Evolutionary conservation across 2,113 vertebrate species (phyloP), one percentile per base, ranked within the genome.

Genomic region (Rhegmatorhina hoffmannsi): DNA sequence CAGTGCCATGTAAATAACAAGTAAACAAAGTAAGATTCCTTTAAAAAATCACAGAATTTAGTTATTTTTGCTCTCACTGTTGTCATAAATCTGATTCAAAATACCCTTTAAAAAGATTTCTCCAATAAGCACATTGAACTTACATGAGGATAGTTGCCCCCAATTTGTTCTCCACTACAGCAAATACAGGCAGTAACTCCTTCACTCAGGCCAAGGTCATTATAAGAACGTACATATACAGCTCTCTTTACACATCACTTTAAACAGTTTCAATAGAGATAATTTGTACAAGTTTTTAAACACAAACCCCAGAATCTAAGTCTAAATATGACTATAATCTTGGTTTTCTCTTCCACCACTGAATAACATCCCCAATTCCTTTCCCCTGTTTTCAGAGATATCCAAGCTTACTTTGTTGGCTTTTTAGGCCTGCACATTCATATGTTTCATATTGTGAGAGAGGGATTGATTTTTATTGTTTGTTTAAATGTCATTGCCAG

Each of bases 381-480:
- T 78, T 77, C 44, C 16, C 33, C 19, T 58, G 20, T 84, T 92
- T 81, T 82, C 70, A 69, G 74, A 91, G 80, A 36, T 73, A 56
- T 47, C 36, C 40, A 82, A 62, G 40, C n/a, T 91, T 84, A 76
- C 55, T 90, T 86, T 68, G 33, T 64, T 92, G 77, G 36, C 49
- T 82, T 93, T 91, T 92, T 84, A 94, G 38, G 90, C 49, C 69
- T 68, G 40, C 20, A 79, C 68, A 87, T 86, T 95, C 90, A 92
- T 86, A 89, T 95, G 92, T 93, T 97, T 95, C 50, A 84, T 64
- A 97, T 93, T 94, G 90, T 64, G 69, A 90, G 76, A 83, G 83
- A 92, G 53, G 62, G 58, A 69, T 66, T 78, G 83, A 78, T 56
- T 95, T 85, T 92, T 84, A 92, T 67, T 91, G 75, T 91, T 93